phyloP scores from a whole-genome alignment of 2,113 vertebrate genomes.

The Galemys pyrenaicus region DNA sequence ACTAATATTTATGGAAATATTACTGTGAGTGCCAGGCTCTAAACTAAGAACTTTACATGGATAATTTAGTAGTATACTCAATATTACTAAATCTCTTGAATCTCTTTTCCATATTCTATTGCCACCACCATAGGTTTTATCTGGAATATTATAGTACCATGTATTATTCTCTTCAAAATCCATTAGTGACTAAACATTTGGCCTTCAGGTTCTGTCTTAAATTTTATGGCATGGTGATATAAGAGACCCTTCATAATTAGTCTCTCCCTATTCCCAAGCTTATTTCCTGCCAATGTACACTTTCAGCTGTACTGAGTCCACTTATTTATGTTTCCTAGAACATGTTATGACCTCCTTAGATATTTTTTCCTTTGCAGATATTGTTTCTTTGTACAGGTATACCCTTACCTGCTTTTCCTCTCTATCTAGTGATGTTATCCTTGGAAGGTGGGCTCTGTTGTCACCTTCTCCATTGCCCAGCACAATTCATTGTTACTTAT shows the following conservation, averaged over 20 bases:
- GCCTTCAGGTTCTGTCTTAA: neutral
- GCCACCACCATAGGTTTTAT: slow-evolving; percentile 10
- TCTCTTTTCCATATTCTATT: neutral
- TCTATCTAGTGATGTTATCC: neutral
- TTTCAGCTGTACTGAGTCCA: neutral
- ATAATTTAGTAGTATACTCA: slow-evolving; percentile 47
- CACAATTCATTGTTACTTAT: neutral
- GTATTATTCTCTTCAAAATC: slow-evolving; percentile 49
- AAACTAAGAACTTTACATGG: slow-evolving; percentile 10
- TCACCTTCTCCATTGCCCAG: neutral
- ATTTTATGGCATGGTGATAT: slow-evolving; percentile 32
- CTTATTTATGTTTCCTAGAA: neutral
- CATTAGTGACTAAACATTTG: slow-evolving; percentile 15
- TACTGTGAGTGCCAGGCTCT: neutral
- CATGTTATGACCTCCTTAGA: neutral
- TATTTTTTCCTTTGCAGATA: neutral
- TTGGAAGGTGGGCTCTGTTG: neutral
- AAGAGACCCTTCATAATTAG: neutral
- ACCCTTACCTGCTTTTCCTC: neutral
- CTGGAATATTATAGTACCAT: neutral
- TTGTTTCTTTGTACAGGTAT: slow-evolving; percentile 47
- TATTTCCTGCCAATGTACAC: neutral
- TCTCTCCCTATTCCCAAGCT: neutral
- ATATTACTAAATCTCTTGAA: slow-evolving; percentile 33
- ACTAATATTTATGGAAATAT: neutral